Evolutionary conservation across 2,888 invertebrate genomes (phyloP), one percentile per base, ranked within the genome.

Genomic region (Axea sp.): DNA sequence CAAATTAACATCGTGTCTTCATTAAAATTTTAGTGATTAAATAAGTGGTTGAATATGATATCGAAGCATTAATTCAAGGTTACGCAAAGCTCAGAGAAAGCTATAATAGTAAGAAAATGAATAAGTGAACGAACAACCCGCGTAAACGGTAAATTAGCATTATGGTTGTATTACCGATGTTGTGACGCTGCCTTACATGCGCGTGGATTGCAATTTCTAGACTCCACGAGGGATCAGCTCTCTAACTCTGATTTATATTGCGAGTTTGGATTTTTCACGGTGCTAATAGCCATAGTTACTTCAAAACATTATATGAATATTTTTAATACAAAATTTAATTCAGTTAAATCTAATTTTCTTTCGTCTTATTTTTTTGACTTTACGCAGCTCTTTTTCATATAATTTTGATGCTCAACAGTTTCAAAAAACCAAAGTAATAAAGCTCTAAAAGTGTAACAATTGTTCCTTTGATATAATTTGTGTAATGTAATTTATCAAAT

Each of bases 91-190:
- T 33, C 28, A 8, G 17, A 31, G 39, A 72, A 64, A 68, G 33
- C 39, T 43, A 30, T 51, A 75, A 68, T 39, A 57, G 45, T 47
- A 65, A 73, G 49, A 57, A 71, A 62, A 71, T 30, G 33, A 62
- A 55, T 37, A 55, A 53, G 19, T 43, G 39, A 71, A 55, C 8
- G 69, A 55, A 62, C 60, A 69, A 76, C 71, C 76, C 57, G 77
- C 77, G 77, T 81, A 80, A 82, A 84, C 83, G 79, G 84, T 86
- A 85, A 86, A 86, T 86, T 85, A 85, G 84, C 84, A 85, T 85
- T 85, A 85, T 76, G 81, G 78, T 81, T 83, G 82, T 79, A 85
- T 85, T 85, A 85, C 83, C 81, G 79, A 83, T 85, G 84, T 84
- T 82, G 83, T 83, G 84, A 84, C 82, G 81, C 77, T 78, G 75